These are phyloP conservation scores for Tamias sibiricus DNA, from an alignment of 2,113 vertebrate genomes.

Conservation along the genomic window DNA sequence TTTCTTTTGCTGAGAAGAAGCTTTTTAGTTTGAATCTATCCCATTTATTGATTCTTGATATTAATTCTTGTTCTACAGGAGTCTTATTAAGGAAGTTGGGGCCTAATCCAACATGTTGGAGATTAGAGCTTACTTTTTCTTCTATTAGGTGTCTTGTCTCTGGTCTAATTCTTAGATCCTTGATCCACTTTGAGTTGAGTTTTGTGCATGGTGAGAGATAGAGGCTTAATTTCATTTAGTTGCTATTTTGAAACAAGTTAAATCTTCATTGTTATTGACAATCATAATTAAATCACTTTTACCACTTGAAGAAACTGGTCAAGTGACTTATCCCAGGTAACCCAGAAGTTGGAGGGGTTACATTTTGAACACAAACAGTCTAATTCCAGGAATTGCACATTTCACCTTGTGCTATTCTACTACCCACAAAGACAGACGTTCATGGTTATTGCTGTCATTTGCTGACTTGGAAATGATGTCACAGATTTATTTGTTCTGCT, in stretches of 20 bases:
- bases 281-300: not conserved
- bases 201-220: no score
- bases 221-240: no score
- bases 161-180: no score
- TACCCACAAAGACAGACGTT: not conserved
- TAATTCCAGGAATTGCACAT: not conserved
- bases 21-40: no score
- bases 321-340: not conserved
- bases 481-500: slow-evolving; percentile 16
- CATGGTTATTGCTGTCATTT: not conserved
- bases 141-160: no score
- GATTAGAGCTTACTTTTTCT: no score
- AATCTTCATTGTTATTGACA: not conserved
- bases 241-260: not conserved
- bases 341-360: not conserved
- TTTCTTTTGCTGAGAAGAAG: no score
- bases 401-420: not conserved
- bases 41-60: no score
- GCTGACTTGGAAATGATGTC: not conserved
- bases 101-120: no score
- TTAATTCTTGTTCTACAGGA: no score
- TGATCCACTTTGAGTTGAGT: no score
- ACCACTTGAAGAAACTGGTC: not conserved
- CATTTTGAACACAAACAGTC: not conserved
- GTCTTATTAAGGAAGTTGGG: no score